These are phyloP conservation scores for Microcebus lehilahytsara DNA, from an alignment of 2,113 vertebrate genomes.

Conservation along the genomic window DNA sequence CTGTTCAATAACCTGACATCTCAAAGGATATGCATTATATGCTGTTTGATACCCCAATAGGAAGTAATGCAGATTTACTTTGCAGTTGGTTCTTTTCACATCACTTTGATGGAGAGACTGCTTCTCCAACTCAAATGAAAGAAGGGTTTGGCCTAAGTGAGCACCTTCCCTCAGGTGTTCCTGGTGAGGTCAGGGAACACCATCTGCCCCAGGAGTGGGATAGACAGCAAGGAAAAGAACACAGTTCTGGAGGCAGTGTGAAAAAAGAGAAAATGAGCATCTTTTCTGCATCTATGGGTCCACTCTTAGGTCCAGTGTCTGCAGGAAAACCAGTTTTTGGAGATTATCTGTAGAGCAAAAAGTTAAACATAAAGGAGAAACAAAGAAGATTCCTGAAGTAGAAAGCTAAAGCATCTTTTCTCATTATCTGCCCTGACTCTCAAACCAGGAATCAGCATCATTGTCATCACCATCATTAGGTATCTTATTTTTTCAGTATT, in stretches of 20 bases:
- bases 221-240: background rate
- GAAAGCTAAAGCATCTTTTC: background rate
- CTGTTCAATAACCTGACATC: slow-evolving; percentile 36
- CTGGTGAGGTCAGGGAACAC: background rate
- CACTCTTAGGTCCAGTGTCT: background rate
- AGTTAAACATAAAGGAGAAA: background rate
- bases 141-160: background rate
- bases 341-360: background rate
- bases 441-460: background rate
- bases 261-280: background rate
- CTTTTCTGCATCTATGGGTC: background rate
- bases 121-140: background rate
- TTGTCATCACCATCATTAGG: background rate
- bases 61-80: background rate
- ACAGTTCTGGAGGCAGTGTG: background rate
- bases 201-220: background rate
- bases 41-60: background rate
- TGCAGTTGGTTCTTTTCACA: background rate
- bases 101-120: background rate
- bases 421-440: background rate
- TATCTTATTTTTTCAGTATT: background rate
- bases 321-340: background rate
- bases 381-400: background rate
- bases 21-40: background rate
- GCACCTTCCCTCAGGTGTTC: background rate